Percentiles rank a stretch among this genome's conserved stretches.
Evolutionary conservation across 2,888 invertebrate genomes (phyloP).

Genomic region (Theretra japonica): DNA sequence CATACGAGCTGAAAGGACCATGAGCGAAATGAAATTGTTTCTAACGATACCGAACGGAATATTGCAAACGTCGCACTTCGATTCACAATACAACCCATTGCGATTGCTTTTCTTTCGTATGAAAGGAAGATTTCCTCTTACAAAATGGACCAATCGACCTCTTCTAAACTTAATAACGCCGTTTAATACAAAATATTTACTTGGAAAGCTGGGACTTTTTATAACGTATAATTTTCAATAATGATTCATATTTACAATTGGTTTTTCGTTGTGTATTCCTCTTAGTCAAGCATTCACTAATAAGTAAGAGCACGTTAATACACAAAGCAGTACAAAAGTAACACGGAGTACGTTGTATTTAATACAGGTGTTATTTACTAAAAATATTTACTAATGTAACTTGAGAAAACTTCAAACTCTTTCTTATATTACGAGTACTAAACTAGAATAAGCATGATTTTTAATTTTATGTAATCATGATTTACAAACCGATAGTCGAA

Average conservation of each 20-base stretch:
- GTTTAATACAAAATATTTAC: not conserved
- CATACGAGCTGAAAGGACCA: slow-evolving; percentile 75
- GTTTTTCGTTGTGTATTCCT: no score
- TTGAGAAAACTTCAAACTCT: no score
- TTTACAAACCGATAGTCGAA: not conserved
- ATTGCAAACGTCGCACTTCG: slow-evolving; percentile 47
- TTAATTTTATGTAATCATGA: not conserved
- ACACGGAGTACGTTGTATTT: no score
- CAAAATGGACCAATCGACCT: slow-evolving; percentile 4
- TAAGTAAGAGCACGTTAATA: no score
- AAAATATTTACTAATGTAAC: no score
- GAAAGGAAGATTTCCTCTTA: slow-evolving; percentile 37
- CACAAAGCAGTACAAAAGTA: no score
- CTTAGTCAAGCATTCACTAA: no score
- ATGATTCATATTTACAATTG: no score
- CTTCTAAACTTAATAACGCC: not conserved
- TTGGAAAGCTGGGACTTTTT: not conserved
- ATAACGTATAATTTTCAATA: no score
- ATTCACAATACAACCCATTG: slow-evolving; percentile 41
- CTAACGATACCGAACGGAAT: slow-evolving; percentile 61
- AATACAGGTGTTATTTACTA: no score
- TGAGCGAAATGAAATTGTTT: slow-evolving; percentile 75
- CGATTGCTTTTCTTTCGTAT: slow-evolving; percentile 40
- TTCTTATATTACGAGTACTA: no score
- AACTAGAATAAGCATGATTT: no score